These are phyloP conservation scores for Aphelinus certus DNA, from an alignment of 1,140 invertebrate genomes.

Conservation along the genomic window DNA sequence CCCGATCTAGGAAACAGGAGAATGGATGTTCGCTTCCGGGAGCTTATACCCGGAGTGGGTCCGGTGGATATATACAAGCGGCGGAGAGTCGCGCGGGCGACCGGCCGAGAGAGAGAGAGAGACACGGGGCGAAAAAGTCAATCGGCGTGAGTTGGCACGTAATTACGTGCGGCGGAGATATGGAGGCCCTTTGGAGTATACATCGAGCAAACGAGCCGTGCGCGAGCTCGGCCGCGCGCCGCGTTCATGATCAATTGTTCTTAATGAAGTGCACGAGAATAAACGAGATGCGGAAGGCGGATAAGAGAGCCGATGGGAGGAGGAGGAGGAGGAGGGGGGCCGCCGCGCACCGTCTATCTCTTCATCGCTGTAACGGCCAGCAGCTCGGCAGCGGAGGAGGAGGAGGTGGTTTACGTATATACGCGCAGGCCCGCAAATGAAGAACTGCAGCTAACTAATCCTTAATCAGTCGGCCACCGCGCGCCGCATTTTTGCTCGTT, in stretches of 20 bases:
- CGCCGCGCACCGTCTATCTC: conserved; percentile 18
- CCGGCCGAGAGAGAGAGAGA: neutral
- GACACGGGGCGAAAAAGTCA: neutral
- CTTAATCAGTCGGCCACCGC: conserved; percentile 19
- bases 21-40: too few species aligned
- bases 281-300: conserved; percentile 35
- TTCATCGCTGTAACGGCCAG: conserved; percentile 23
- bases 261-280: conserved; percentile 39
- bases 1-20: too few species aligned
- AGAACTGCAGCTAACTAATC: conserved; percentile 43
- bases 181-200: conserved; percentile 37
- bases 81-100: too few species aligned
- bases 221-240: neutral
- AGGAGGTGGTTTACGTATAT: too few species aligned
- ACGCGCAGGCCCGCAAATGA: conserved; percentile 18
- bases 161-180: neutral
- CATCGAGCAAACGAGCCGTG: conserved; percentile 37
- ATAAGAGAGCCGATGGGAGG: conserved; percentile 18
- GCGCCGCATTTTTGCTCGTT: conserved; percentile 34
- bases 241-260: conserved; percentile 40
- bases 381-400: neutral
- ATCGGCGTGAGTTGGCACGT: neutral
- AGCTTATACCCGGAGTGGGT: neutral
- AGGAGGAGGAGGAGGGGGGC: neutral
- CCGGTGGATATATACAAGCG: neutral